Percentiles rank a stretch among this genome's conserved stretches.
Evolutionary conservation across 2,797 vertebrate species (phyloP).

Genomic region (Sphenopsis melanotis): DNA sequence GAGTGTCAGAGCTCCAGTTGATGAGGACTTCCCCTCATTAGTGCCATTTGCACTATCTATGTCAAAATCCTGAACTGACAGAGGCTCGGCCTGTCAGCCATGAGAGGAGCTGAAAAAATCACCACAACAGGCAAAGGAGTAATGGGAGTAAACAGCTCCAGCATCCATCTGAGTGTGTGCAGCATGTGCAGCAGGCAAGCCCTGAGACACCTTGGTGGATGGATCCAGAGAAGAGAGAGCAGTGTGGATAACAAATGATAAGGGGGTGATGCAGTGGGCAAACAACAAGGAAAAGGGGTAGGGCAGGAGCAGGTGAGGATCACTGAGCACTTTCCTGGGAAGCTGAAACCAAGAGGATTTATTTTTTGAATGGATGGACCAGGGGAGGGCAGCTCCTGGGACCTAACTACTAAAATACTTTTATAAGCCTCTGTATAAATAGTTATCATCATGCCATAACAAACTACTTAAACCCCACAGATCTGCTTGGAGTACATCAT

Average conservation of each 20-base stretch:
- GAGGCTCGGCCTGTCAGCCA: accelerated
- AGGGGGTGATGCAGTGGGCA: not conserved
- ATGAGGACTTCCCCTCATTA: not conserved
- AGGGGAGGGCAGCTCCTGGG: not conserved
- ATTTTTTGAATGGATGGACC: not conserved
- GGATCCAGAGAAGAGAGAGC: not conserved
- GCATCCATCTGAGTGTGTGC: not conserved
- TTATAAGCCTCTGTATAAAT: not conserved
- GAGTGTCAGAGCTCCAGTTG: not conserved
- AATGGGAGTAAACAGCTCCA: not conserved
- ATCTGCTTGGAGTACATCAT: not conserved
- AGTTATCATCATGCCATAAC: not conserved
- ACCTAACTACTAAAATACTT: not conserved
- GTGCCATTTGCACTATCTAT: not conserved
- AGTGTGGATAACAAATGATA: not conserved
- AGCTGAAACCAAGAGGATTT: not conserved
- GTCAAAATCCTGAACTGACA: not conserved
- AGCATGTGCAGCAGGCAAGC: not conserved
- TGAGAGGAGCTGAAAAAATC: not conserved
- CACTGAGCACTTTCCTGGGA: not conserved
- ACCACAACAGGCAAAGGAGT: not conserved
- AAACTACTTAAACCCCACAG: not conserved
- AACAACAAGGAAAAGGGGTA: not conserved
- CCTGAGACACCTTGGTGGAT: not conserved
- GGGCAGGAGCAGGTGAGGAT: not conserved